Evolutionary conservation across 2,797 vertebrate species (phyloP).

Genomic region (Hemitrygon akajei): DNA sequence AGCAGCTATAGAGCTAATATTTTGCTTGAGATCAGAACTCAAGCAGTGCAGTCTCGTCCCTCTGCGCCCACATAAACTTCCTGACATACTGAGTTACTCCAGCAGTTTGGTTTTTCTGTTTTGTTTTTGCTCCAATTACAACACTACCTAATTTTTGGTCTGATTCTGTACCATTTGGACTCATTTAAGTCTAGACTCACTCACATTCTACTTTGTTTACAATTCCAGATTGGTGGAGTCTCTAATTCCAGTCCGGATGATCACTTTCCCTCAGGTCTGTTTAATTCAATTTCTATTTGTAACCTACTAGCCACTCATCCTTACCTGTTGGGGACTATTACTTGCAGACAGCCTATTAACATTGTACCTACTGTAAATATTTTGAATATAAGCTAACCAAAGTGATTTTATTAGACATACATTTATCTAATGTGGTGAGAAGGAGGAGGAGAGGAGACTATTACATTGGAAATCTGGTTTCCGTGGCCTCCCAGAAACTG

Average conservation of each 20-base stretch:
- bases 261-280: conserved; percentile 88
- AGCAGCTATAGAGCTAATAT: no score
- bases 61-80: no score
- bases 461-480: not conserved
- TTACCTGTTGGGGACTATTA: not conserved
- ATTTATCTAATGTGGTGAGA: not conserved
- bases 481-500: not conserved
- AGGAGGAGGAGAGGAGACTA: not conserved
- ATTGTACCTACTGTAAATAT: not conserved
- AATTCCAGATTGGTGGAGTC: conserved; percentile 78
- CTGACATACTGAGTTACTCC: no score
- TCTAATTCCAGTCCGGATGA: conserved; percentile 86
- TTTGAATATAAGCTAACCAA: not conserved
- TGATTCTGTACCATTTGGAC: not conserved
- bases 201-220: conserved; percentile 21
- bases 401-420: not conserved
- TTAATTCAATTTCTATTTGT: not conserved
- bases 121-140: no score
- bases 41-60: no score
- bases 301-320: not conserved
- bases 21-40: no score
- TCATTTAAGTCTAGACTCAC: not conserved
- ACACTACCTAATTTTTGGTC: no score
- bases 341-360: not conserved
- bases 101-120: no score